phyloP scores from a whole-genome alignment of 2,113 vertebrate species.

The Notarius lentiginosus region DNA sequence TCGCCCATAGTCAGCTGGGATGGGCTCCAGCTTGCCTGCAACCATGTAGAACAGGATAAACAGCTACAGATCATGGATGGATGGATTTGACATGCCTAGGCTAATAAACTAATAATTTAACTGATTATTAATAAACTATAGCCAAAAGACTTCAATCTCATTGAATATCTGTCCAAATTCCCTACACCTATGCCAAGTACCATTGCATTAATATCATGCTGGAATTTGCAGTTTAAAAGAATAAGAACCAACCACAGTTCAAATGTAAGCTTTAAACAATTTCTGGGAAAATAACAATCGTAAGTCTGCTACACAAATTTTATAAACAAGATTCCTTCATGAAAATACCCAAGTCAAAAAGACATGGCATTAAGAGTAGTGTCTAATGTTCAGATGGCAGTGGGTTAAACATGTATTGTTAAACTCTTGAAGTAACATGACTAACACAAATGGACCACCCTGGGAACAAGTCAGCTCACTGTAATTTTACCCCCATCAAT shows the following conservation, averaged over 20 bases:
- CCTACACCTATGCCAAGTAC: neutral
- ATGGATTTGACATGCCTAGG: too few species aligned
- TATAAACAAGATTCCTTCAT: neutral
- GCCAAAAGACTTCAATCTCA: neutral
- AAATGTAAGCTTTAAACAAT: neutral
- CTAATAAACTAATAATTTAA: too few species aligned
- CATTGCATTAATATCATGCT: neutral
- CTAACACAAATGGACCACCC: conserved; percentile 64
- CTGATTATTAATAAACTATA: neutral
- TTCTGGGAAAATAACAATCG: neutral
- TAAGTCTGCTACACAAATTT: neutral
- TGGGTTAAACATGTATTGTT: conserved; percentile 43
- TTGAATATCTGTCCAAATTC: conserved; percentile 10
- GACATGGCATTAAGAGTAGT: neutral
- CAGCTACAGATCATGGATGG: too few species aligned
- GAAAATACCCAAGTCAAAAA: neutral
- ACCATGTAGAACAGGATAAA: too few species aligned
- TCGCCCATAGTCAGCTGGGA: too few species aligned
- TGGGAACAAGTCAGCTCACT: conserved; percentile 46
- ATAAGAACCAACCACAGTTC: neutral
- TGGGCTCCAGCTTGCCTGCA: too few species aligned
- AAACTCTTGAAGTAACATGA: conserved; percentile 54
- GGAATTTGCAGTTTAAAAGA: neutral
- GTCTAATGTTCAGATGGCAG: conserved; percentile 13
- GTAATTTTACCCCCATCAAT: conserved; percentile 65